phyloP scores from a whole-genome alignment of 2,797 vertebrate species.

The Poecilia gillii region DNA sequence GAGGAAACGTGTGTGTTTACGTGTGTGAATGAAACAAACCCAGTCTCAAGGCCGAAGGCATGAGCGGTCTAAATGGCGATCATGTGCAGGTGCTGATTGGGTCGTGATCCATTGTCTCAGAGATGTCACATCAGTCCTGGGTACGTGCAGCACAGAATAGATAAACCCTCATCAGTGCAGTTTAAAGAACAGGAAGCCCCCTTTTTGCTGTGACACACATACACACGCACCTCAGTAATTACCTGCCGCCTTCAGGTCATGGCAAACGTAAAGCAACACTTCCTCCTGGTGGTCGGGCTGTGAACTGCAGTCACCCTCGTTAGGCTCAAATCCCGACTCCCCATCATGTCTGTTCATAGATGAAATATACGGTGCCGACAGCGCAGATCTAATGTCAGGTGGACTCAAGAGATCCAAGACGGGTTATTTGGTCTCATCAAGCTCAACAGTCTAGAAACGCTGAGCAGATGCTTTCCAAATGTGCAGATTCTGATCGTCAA shows the following conservation, averaged over 20 bases:
- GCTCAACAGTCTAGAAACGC: background rate
- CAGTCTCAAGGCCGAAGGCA: conserved; percentile 35
- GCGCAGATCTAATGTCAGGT: background rate
- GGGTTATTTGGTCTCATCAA: background rate
- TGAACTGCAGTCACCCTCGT: conserved; percentile 55
- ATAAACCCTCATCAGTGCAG: conserved; percentile 61
- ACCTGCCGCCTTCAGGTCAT: conserved; percentile 41
- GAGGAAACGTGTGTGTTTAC: conserved; percentile 16
- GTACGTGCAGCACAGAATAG: conserved; percentile 46
- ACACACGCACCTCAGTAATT: conserved; percentile 41
- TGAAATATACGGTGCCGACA: background rate
- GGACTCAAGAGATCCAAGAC: background rate
- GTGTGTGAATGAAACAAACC: conserved; percentile 27
- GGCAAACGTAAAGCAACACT: conserved; percentile 67
- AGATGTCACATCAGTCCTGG: conserved; percentile 44
- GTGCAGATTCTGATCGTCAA: background rate
- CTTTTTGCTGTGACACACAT: conserved; percentile 28
- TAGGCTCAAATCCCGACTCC: background rate
- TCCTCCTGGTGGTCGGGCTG: conserved; percentile 71
- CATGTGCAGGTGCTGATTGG: conserved; percentile 39
- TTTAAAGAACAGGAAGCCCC: conserved; percentile 45
- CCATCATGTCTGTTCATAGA: background rate
- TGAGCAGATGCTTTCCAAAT: background rate
- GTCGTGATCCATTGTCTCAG: conserved; percentile 35
- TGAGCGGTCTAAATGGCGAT: conserved; percentile 44